Evolutionary conservation across 2,888 invertebrate species (phyloP).

Genomic region (Clistopyga incitator): DNA sequence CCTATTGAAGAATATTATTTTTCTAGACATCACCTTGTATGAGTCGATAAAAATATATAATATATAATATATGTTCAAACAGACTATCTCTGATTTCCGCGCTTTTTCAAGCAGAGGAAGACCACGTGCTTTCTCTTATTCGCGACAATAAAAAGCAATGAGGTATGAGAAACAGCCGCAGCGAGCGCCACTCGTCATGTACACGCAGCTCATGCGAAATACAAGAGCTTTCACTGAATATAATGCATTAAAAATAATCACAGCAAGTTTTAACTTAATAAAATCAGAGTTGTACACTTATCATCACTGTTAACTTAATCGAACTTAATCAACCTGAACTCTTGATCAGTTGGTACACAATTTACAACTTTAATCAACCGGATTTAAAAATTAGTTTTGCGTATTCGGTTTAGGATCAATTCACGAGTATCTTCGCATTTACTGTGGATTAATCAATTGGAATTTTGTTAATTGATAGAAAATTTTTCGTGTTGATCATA

Average conservation of each 20-base stretch:
- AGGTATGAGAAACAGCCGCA: constrained; percentile 13
- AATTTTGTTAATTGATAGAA: too few species aligned
- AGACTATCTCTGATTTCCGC: background rate
- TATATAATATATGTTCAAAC: constrained; percentile 15
- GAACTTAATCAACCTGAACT: background rate
- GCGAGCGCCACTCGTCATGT: background rate
- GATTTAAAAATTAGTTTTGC: background rate
- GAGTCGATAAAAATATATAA: constrained; percentile 28
- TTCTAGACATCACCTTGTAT: background rate
- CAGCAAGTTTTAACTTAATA: constrained; percentile 33
- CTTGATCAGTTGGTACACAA: background rate
- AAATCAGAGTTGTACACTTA: background rate
- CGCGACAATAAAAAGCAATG: background rate
- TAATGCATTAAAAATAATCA: constrained; percentile 42
- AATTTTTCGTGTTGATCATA: too few species aligned
- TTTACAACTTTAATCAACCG: background rate
- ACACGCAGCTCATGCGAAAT: background rate
- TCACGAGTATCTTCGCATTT: background rate
- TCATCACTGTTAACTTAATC: background rate
- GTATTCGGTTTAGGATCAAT: background rate
- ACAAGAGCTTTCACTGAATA: background rate
- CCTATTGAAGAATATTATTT: constrained; percentile 26
- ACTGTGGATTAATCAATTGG: background rate
- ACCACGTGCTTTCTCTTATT: background rate
- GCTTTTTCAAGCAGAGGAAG: background rate